phyloP scores from a whole-genome alignment of 1,140 invertebrate species.

The Andricus grossulariae region DNA sequence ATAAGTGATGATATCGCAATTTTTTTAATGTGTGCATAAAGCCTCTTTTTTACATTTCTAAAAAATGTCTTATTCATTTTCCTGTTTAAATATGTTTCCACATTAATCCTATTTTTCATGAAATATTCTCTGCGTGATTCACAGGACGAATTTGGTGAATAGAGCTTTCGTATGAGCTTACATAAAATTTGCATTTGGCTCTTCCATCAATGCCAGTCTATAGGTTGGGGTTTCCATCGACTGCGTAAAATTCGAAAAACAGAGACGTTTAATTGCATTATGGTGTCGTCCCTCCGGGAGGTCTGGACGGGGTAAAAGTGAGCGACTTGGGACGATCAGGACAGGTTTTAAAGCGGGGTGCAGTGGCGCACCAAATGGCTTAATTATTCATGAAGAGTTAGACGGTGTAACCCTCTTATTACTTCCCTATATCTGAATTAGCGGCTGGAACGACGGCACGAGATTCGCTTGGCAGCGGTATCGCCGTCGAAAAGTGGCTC shows the following conservation, averaged over 20 bases:
- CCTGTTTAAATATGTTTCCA: background rate
- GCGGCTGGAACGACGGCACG: background rate
- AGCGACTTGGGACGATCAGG: background rate
- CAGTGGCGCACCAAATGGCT: background rate
- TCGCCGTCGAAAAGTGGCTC: conserved; percentile 25
- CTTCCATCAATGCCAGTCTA: background rate
- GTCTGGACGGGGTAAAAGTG: background rate
- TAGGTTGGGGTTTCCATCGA: background rate
- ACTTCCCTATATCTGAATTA: conserved; percentile 49
- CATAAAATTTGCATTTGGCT: conserved; percentile 28
- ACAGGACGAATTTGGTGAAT: background rate
- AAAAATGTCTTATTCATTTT: too few species aligned
- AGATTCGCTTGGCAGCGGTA: conserved; percentile 34
- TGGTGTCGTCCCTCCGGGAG: conserved; percentile 12
- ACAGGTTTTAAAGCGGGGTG: background rate
- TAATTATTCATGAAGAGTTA: conserved; percentile 23
- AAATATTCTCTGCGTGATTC: background rate
- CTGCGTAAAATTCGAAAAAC: conserved; percentile 24
- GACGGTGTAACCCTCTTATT: conserved; percentile 37
- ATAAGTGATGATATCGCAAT: too few species aligned
- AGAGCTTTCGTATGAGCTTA: background rate
- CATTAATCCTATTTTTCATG: background rate
- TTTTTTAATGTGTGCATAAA: too few species aligned
- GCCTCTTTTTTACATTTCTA: too few species aligned
- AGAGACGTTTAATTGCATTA: conserved; percentile 27